These are phyloP conservation scores for Acrocephalus kingi DNA, from an alignment of 2,113 vertebrate species.

Conservation along the genomic window DNA sequence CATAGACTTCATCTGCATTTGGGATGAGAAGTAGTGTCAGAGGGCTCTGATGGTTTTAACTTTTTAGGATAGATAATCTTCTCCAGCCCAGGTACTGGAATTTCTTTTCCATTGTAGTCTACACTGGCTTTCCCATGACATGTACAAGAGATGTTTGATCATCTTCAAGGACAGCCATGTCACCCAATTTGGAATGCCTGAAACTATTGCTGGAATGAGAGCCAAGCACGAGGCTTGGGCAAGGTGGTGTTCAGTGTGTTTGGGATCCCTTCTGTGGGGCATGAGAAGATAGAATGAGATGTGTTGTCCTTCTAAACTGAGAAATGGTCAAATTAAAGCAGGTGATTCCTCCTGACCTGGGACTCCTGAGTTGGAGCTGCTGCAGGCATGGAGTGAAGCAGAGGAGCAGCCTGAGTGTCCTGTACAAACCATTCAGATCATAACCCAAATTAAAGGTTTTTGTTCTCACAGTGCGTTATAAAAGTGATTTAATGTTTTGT, in stretches of 20 bases:
- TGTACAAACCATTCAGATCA: background rate
- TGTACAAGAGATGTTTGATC: background rate
- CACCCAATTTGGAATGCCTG: background rate
- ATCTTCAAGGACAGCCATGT: background rate
- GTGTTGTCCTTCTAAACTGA: background rate
- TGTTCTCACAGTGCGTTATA: constrained; percentile 9
- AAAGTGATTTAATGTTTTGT: constrained; percentile 60
- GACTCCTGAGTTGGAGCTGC: background rate
- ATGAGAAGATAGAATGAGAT: background rate
- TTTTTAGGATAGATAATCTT: background rate
- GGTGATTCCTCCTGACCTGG: background rate
- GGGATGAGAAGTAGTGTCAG: background rate
- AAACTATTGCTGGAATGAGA: background rate
- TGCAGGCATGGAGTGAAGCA: background rate
- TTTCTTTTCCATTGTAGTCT: background rate
- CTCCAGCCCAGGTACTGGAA: background rate
- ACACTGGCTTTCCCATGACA: background rate
- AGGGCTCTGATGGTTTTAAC: background rate
- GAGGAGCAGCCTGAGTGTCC: background rate
- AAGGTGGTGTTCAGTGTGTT: background rate
- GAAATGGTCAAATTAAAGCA: background rate
- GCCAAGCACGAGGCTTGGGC: background rate
- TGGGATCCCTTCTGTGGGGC: background rate
- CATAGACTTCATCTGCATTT: background rate
- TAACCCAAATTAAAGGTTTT: constrained; percentile 36